phyloP scores from a whole-genome alignment of 1,140 invertebrate genomes.

The Laupala kohalensis region DNA sequence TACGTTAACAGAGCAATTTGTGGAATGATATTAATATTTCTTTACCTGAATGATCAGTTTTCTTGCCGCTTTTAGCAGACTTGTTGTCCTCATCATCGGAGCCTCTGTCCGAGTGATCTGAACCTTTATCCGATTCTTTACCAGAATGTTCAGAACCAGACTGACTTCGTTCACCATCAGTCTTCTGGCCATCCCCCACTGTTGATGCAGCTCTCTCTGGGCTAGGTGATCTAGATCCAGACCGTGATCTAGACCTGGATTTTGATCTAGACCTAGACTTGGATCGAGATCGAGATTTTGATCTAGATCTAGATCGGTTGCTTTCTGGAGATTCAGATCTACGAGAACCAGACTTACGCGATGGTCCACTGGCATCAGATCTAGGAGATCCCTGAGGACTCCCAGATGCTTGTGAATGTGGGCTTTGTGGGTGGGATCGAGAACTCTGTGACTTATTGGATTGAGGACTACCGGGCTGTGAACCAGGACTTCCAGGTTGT shows the following conservation, averaged over 20 bases:
- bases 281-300: neutral
- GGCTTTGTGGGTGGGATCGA: slow-evolving; percentile 2
- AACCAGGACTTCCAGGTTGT: neutral
- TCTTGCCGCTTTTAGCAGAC: slow-evolving; percentile 1
- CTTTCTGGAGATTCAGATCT: neutral
- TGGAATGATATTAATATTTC: too few species aligned
- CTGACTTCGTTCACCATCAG: neutral
- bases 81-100: slow-evolving; percentile 5
- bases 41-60: neutral
- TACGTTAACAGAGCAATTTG: too few species aligned
- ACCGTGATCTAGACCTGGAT: neutral
- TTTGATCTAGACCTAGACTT: neutral
- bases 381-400: neutral
- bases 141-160: neutral
- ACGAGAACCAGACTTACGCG: neutral
- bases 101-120: neutral
- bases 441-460: neutral
- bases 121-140: neutral
- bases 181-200: neutral
- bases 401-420: slow-evolving; percentile 1
- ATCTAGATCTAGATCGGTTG: neutral
- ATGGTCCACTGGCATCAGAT: slow-evolving; percentile 4
- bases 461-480: neutral
- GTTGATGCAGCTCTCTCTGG: neutral
- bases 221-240: slow-evolving; percentile 3